A percentile compares a stretch with the other conserved stretches of the same genome.
phyloP scores from a whole-genome alignment of 2,797 vertebrate genomes.

The Eidolon dupreanum region DNA sequence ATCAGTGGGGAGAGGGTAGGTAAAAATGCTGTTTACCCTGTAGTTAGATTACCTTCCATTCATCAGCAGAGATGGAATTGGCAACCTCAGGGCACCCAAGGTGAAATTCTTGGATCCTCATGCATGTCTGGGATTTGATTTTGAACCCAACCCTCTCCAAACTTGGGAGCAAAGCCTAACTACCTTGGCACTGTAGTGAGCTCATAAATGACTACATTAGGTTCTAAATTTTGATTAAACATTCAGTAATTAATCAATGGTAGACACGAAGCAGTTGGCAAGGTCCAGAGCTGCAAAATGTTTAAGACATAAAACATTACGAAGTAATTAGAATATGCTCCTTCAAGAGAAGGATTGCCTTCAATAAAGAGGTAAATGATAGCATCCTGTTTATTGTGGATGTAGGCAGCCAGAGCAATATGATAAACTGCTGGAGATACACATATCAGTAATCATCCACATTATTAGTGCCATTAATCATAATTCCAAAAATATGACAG shows the following conservation, averaged over 20 bases:
- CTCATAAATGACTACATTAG: conserved; percentile 89
- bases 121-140: conserved; percentile 85
- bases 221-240: conserved; percentile 93
- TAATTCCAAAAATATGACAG: conserved; percentile 92
- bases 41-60: conserved; percentile 78
- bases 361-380: conserved; percentile 93
- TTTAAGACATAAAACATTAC: conserved; percentile 93
- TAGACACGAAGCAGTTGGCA: conserved; percentile 90
- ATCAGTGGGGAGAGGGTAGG: neutral
- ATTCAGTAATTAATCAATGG: conserved; percentile 91
- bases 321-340: conserved; percentile 91
- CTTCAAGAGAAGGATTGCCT: conserved; percentile 90
- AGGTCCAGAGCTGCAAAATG: conserved; percentile 90
- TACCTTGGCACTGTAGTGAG: conserved; percentile 86
- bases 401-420: conserved; percentile 91
- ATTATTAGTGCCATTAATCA: conserved; percentile 96
- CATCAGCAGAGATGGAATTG: conserved; percentile 82
- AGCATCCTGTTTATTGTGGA: conserved; percentile 94
- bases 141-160: conserved; percentile 83
- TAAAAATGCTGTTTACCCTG: conserved; percentile 63
- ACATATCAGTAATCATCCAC: conserved; percentile 92
- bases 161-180: conserved; percentile 86
- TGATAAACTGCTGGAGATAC: conserved; percentile 94
- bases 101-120: conserved; percentile 84
- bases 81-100: conserved; percentile 82